Base-by-base conservation (phyloP, 2,888 invertebrate genomes). In the Scaptomyza tumidula region DNA sequence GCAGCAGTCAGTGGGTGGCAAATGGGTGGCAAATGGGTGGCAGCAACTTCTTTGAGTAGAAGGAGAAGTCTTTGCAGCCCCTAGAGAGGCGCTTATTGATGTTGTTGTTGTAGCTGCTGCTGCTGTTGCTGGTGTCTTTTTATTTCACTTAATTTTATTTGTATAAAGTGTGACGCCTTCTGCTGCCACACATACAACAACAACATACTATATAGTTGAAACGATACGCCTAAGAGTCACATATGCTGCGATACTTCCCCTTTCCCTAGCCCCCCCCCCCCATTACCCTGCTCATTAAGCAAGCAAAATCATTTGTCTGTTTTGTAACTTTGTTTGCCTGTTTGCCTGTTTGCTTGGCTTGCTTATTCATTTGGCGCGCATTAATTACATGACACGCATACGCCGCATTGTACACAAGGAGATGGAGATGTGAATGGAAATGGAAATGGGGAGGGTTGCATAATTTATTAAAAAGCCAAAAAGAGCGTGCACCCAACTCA, bases 331-430 rank as follows among this genome's bases (percentile, higher is more conserved):
- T 19, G 19, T 19, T 19, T 19, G 59, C 37, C 44, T 70, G 60
- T 71, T 76, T 59, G 64, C 19, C 69, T 63, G 67, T 78, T 48
- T 71, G 61, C 61, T 64, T 69, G 78, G 63, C 81, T 69, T 71
- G 78, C 68, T 74, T 73, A 86, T 83, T 88, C 82, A 88, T 88
- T 88, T 83, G 88, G 71, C 69, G 72, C 69, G 86, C 81, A 88
- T 85, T 85, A 85, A 85, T 85, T 85, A 88, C 87, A 88, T 69
- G 85, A 85, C 86, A 84, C 88, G 84, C 86, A 83, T 87, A 72
- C 68, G 78, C 60, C 68, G 54, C 58, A 60, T 45, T 37, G 80
- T 45, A 44, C 44, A 52, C 7, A 16, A 3, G 39, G 24, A 37
- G 1, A 1, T 24, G 62, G 24, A 33, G 33, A 13, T 35, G 7